Base-by-base conservation (phyloP, 2,888 invertebrate genomes). In the Flexamia atlantica region DNA sequence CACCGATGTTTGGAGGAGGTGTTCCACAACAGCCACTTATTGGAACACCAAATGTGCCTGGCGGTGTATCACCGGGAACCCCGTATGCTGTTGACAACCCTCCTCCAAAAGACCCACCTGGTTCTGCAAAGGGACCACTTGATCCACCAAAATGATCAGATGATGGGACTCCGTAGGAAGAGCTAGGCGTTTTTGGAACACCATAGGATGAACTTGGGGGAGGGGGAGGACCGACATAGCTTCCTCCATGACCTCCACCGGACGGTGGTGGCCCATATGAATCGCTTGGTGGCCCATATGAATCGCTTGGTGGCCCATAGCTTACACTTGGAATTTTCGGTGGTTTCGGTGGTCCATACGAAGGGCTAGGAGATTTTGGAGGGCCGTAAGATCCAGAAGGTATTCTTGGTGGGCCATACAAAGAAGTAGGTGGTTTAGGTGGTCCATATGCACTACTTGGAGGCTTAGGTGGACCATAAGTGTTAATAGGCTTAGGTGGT, bases 41-140 rank as follows among this genome's bases (percentile, higher is more conserved):
- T 36, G 93, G 93, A 0, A 93, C 92, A 0, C 94, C 94, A 87
- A 94, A 94, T 20, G 92, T 88, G 0, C 93, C 93, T 83, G 93
- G 93, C 1, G 94, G 93, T 0, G 94, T 92, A 9, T 79, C 84
- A 5, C 82, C 72, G 17, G 83, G 83, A 50, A 79, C 79, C 20
- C 83, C 83, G 23, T 83, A 83, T 1, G 80, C 7, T 30, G 68
- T 50, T 12, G 80, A 70, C 0, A 72, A 20, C 12, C 76, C 82
- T 30, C 53, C 79, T 30, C 79, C 79, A 46, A 76, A 46, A 36
- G 83, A 81, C 28, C 91, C 92, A 0, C 92, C 92, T 40, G 93
- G 93, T 0, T 92, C 92, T 30, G 84, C 81, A 72, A 83, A 83
- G 1, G 83, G 70, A 30, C 84, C 85, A 84, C 81, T 74, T 40